Percentiles rank a stretch among this genome's conserved stretches.
These are phyloP conservation scores for Drosophila maculinotata DNA, from an alignment of 2,888 invertebrate genomes.

Conservation along the genomic window DNA sequence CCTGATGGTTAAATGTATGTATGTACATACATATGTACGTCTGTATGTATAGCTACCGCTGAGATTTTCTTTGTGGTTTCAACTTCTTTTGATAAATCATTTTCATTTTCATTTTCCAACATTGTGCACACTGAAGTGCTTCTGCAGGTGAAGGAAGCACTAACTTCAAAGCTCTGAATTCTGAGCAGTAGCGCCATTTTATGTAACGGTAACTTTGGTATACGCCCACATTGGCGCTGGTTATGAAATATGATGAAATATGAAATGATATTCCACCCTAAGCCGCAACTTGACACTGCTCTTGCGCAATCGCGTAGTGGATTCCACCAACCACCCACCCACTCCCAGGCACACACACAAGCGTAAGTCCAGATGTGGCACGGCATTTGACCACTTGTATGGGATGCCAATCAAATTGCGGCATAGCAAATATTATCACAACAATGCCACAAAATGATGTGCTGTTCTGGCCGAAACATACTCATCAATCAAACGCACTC, in stretches of 20 bases:
- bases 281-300: conserved; percentile 13
- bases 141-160: conserved; percentile 30
- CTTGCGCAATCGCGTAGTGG: conserved; percentile 61
- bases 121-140: conserved; percentile 39
- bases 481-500: conserved; percentile 77
- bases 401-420: conserved; percentile 67
- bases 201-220: conserved; percentile 8
- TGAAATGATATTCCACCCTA: conserved; percentile 66
- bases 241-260: conserved; percentile 79
- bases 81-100: conserved; percentile 79
- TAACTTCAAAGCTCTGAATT: conserved; percentile 40
- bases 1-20: conserved; percentile 66
- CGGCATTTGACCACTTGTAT: conserved; percentile 33
- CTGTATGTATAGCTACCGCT: conserved; percentile 51
- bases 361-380: no score
- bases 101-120: conserved; percentile 44
- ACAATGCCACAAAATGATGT: conserved; percentile 77
- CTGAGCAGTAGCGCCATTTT: conserved; percentile 63
- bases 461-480: conserved; percentile 7
- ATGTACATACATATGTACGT: conserved; percentile 5
- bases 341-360: no score
- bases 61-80: conserved; percentile 82
- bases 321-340: neutral
- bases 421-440: conserved; percentile 76
- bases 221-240: conserved; percentile 43